A percentile compares a stretch with the other conserved stretches of the same genome.
These are phyloP conservation scores for Rhinolophus sinicus DNA, from an alignment of 2,113 vertebrate genomes.

Conservation along the genomic window DNA sequence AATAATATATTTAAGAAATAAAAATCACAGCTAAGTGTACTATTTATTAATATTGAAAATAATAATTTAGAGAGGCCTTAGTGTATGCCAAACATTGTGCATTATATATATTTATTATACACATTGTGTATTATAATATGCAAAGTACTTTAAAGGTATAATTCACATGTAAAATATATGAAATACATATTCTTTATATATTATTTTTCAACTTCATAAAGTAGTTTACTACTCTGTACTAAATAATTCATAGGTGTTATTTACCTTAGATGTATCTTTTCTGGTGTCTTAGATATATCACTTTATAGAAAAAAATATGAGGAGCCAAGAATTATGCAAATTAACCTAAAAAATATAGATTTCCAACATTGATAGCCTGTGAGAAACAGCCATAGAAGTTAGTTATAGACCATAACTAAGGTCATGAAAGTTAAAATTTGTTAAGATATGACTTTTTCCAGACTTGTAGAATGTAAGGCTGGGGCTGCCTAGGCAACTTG, in stretches of 20 bases:
- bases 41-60: slow-evolving; percentile 1
- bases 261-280: neutral
- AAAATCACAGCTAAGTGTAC: slow-evolving; percentile 14
- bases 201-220: slow-evolving; percentile 33
- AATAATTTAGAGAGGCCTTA: slow-evolving; percentile 20
- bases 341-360: neutral
- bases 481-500: neutral
- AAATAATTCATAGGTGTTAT: neutral
- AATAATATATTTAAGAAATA: neutral
- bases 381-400: neutral
- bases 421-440: neutral
- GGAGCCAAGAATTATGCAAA: neutral
- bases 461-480: neutral
- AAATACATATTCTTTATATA: neutral
- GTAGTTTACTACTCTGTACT: neutral
- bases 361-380: slow-evolving; percentile 20
- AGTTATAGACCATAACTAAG: neutral
- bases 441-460: neutral
- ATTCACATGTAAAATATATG: neutral
- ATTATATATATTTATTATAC: neutral
- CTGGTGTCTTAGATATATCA: neutral
- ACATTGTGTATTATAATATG: neutral
- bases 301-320: slow-evolving; percentile 25
- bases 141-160: neutral
- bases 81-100: neutral